Base-by-base conservation (phyloP, 2,797 vertebrate genomes). In the Kryptopterus vitreolus region DNA sequence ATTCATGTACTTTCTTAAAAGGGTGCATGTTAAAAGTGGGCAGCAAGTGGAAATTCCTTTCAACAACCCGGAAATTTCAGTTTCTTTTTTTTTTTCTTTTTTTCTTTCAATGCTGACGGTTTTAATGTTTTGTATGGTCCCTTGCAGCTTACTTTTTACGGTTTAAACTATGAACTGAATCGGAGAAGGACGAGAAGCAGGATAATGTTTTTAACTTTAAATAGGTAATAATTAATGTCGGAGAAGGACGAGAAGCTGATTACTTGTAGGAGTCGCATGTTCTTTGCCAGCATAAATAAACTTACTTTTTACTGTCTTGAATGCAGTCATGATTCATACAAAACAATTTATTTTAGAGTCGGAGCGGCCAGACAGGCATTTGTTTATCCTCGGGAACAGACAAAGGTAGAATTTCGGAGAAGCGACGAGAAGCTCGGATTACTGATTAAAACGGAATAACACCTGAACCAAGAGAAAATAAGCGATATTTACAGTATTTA, bases 141-240 rank as follows among this genome's bases (percentile, higher is more conserved):
- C 91, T 90, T 86, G 88, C n/a, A n/a, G n/a, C n/a, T n/a, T n/a
- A n/a, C n/a, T n/a, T n/a, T n/a, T n/a, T n/a, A n/a, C 90, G 92
- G 86, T 31, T 80, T 75, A 2, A 77, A 58, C 4, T 4, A 8
- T 48, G 43, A 38, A 52, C 62, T 88, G 83, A 87, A 86, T n/a
- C n/a, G n/a, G n/a, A n/a, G n/a, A n/a, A n/a, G n/a, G n/a, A n/a
- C n/a, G n/a, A n/a, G n/a, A n/a, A n/a, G n/a, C n/a, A n/a, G n/a
- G n/a, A n/a, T n/a, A n/a, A n/a, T n/a, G n/a, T n/a, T n/a, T n/a
- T n/a, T n/a, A n/a, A n/a, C n/a, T n/a, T n/a, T n/a, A 24, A 35
- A 78, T 33, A n/a, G 65, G 38, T 13, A 55, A 2, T 15, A 46
- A 29, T 53, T 18, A 0, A 2, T 24, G 16, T 48, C 2, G n/a